Conservation (phyloP, 2,888 invertebrate species). For the Nasonovia ribisnigri region DNA sequence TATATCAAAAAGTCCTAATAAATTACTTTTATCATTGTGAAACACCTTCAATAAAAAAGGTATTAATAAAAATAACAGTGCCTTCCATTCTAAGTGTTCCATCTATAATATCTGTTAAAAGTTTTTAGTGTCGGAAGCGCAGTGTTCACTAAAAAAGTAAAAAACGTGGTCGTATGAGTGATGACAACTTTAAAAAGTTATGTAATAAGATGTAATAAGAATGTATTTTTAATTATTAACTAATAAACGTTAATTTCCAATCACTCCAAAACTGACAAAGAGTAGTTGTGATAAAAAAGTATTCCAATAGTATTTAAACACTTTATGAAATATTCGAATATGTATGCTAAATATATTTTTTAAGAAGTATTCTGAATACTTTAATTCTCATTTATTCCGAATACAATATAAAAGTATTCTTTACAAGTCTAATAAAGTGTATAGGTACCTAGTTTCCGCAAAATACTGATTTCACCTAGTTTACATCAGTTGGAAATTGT, state of each 20-base stretch:
- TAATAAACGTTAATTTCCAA: no score
- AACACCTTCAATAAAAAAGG: conserved; percentile 4
- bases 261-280: not conserved
- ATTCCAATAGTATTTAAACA: no score
- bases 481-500: no score
- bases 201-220: conserved; percentile 11
- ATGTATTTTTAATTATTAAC: no score
- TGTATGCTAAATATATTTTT: no score
- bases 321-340: not conserved
- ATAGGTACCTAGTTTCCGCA: no score
- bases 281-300: no score
- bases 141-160: conserved; percentile 1
- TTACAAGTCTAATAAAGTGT: no score
- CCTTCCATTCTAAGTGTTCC: no score
- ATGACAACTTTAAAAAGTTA: conserved; percentile 23
- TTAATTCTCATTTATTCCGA: not conserved
- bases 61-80: conserved; percentile 5
- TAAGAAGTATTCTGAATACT: conserved; percentile 18
- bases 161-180: conserved; percentile 10
- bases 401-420: not conserved
- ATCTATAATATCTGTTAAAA: not conserved
- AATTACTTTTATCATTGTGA: conserved; percentile 15
- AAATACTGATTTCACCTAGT: no score
- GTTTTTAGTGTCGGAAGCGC: not conserved
- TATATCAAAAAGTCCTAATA: not conserved